Conservation (phyloP, 2,888 invertebrate genomes). For the Latheticus oryzae region DNA sequence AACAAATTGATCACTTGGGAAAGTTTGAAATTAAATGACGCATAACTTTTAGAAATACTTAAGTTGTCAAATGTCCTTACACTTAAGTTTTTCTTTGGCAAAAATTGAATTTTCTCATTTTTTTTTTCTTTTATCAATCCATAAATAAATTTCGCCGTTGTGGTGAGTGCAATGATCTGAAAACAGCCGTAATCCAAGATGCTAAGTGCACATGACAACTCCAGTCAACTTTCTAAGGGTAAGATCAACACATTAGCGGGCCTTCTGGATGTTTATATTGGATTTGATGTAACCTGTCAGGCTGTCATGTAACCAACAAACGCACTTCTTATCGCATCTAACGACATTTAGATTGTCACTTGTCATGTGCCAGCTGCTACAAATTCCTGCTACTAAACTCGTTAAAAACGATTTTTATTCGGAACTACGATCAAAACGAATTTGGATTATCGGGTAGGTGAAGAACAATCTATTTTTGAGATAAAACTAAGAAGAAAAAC, state of each 20-base stretch:
- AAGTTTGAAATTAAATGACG: slow-evolving; percentile 35
- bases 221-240: slow-evolving; percentile 45
- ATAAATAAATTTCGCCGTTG: slow-evolving; percentile 39
- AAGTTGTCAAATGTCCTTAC: slow-evolving; percentile 35
- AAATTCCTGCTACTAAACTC: slow-evolving; percentile 18
- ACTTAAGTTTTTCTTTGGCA: slow-evolving; percentile 14
- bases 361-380: slow-evolving; percentile 45
- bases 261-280: slow-evolving; percentile 57
- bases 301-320: slow-evolving; percentile 57
- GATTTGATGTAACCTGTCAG: slow-evolving; percentile 61
- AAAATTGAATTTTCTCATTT: slow-evolving; percentile 32
- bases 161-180: slow-evolving; percentile 35
- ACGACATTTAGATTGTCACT: slow-evolving; percentile 55
- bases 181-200: slow-evolving; percentile 46
- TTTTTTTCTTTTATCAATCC: too few species aligned
- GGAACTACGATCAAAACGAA: slow-evolving; percentile 29
- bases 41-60: slow-evolving; percentile 34
- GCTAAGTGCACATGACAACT: slow-evolving; percentile 55
- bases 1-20: slow-evolving; percentile 24
- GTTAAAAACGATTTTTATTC: slow-evolving; percentile 19
- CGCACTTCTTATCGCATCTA: slow-evolving; percentile 55
- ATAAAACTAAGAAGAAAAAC: slow-evolving; percentile 23
- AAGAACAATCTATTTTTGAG: slow-evolving; percentile 14
- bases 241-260: slow-evolving; percentile 60
- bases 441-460: slow-evolving; percentile 24